phyloP scores from a whole-genome alignment of 2,797 vertebrate species.

The Okamejei kenojei region DNA sequence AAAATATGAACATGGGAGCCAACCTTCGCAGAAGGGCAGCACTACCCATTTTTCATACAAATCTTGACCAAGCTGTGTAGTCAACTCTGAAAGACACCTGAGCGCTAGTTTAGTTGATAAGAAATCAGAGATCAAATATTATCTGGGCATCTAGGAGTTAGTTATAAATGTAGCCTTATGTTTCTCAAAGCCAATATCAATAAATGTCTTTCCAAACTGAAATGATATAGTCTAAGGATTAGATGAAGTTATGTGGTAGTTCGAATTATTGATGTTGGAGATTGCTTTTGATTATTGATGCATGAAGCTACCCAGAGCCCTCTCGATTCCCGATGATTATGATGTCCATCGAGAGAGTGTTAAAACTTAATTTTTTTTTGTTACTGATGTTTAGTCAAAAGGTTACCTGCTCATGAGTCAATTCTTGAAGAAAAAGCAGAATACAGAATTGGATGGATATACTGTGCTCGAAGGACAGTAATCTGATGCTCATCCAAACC shows the following conservation, averaged over 20 bases:
- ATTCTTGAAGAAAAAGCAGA: neutral
- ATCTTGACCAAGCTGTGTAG: neutral
- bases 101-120: neutral
- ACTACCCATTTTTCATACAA: neutral
- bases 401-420: neutral
- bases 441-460: neutral
- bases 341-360: neutral
- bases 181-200: neutral
- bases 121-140: neutral
- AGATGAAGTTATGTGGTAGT: neutral
- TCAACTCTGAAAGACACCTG: neutral
- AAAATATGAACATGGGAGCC: neutral
- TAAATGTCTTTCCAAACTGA: neutral
- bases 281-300: neutral
- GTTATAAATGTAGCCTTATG: neutral
- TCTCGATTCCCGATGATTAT: neutral
- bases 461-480: neutral
- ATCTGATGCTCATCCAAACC: neutral
- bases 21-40: neutral
- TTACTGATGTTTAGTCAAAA: neutral
- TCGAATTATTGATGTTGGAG: neutral
- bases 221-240: neutral
- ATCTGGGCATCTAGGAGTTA: neutral
- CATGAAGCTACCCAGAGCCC: neutral
- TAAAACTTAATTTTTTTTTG: neutral